Evolutionary conservation across 2,113 vertebrate genomes (phyloP).

Genomic region (Galeopterus variegatus): DNA sequence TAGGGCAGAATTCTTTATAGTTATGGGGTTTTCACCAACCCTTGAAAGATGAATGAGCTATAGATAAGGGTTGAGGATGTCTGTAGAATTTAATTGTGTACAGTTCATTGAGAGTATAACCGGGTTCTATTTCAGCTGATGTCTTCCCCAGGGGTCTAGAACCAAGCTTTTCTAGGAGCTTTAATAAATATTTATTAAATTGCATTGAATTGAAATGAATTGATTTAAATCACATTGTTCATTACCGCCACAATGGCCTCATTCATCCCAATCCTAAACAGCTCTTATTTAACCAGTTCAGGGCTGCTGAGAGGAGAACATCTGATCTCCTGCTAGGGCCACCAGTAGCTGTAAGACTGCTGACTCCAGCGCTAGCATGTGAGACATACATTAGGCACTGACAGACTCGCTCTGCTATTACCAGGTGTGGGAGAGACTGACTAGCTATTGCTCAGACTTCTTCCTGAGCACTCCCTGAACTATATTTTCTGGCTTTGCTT

Average conservation of each 20-base stretch:
- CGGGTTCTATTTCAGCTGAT: conserved; percentile 23
- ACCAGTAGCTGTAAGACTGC: no score
- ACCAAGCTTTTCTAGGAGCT: background rate
- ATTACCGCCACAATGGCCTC: background rate
- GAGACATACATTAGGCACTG: background rate
- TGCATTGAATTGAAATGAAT: conserved; percentile 12
- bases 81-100: background rate
- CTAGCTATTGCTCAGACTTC: background rate
- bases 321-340: background rate
- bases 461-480: background rate
- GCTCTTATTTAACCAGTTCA: background rate
- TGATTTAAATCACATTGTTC: background rate
- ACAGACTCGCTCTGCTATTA: background rate
- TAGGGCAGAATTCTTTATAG: conserved; percentile 3
- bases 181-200: conserved; percentile 55
- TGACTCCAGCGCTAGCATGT: background rate
- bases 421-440: background rate
- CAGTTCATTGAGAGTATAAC: background rate
- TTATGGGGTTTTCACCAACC: background rate
- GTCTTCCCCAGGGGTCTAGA: background rate
- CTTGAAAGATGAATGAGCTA: background rate
- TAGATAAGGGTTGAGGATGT: background rate
- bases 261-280: background rate
- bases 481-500: background rate
- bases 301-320: background rate